These are phyloP conservation scores for Lottia scabra DNA, from an alignment of 2,888 invertebrate species.

Conservation along the genomic window DNA sequence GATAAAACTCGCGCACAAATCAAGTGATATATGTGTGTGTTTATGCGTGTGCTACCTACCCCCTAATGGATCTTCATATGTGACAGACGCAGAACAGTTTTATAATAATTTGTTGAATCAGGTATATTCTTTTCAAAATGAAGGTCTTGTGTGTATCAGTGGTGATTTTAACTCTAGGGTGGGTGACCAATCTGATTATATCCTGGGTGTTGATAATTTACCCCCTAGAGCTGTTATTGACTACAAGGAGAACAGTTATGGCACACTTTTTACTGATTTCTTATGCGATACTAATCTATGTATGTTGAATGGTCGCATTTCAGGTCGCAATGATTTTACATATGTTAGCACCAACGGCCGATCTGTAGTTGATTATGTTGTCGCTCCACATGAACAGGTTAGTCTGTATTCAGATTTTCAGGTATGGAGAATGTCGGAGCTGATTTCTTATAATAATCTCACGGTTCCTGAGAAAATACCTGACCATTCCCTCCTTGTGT, in stretches of 20 bases:
- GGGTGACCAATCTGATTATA: conserved; percentile 8
- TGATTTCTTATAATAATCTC: not conserved
- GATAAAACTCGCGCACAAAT: conserved; percentile 4
- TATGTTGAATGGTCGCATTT: conserved; percentile 7
- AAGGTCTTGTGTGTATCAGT: conserved; percentile 11
- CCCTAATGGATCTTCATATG: conserved; percentile 23
- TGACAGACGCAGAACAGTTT: conserved; percentile 26
- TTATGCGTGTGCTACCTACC: conserved; percentile 17
- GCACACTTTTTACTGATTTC: not conserved
- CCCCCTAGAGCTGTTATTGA: conserved; percentile 1
- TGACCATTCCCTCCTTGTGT: conserved; percentile 15
- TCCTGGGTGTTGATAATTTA: not conserved
- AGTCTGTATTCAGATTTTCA: not conserved
- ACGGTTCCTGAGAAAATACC: conserved; percentile 8
- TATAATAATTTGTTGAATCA: conserved; percentile 20
- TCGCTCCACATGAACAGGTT: conserved; percentile 10
- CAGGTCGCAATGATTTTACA: conserved; percentile 10
- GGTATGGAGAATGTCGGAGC: conserved; percentile 15
- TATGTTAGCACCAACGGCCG: conserved; percentile 5
- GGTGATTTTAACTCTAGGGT: conserved; percentile 10
- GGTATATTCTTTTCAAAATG: conserved; percentile 12
- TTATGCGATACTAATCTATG: conserved; percentile 9
- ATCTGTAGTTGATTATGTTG: conserved; percentile 18
- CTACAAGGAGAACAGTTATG: conserved; percentile 2
- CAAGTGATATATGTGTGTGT: conserved; percentile 1